Conservation (phyloP, 30 jellyfish, hydroid and myxozoan species). For the Rhopilema esculentum region DNA sequence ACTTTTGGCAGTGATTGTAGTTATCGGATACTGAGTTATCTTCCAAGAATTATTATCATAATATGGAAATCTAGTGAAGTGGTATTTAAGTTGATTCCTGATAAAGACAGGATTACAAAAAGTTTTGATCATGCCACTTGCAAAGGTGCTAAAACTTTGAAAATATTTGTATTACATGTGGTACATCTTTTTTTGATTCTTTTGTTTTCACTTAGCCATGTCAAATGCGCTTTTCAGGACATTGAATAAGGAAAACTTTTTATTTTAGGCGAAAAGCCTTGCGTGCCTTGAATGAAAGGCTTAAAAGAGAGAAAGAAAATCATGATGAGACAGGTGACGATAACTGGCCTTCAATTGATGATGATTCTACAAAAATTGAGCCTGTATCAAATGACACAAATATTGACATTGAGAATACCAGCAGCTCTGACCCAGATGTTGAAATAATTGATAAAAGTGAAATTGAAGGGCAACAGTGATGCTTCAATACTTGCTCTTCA, state of each 20-base stretch:
- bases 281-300: constrained; percentile 96
- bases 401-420: constrained; percentile 30
- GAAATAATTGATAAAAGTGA: constrained; percentile 62
- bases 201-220: too few relatives aligned
- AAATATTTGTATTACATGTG: too few relatives aligned
- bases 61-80: too few relatives aligned
- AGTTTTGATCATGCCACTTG: too few relatives aligned
- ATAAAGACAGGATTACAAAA: too few relatives aligned
- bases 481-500: neutral
- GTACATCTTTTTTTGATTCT: too few relatives aligned
- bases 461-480: constrained; percentile 17
- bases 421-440: constrained; percentile 41
- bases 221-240: too few relatives aligned
- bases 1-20: too few relatives aligned
- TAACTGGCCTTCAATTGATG: constrained; percentile 96
- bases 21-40: too few relatives aligned
- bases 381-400: constrained; percentile 19
- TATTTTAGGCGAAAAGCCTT: constrained; percentile 90
- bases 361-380: constrained; percentile 51
- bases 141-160: too few relatives aligned
- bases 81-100: too few relatives aligned
- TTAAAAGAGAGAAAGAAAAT: constrained; percentile 67
- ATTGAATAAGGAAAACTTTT: neutral
- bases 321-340: constrained; percentile 69
- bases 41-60: too few relatives aligned